Evolutionary conservation across 2,797 vertebrate genomes (phyloP).

Genomic region (Enteromius treurensis): DNA sequence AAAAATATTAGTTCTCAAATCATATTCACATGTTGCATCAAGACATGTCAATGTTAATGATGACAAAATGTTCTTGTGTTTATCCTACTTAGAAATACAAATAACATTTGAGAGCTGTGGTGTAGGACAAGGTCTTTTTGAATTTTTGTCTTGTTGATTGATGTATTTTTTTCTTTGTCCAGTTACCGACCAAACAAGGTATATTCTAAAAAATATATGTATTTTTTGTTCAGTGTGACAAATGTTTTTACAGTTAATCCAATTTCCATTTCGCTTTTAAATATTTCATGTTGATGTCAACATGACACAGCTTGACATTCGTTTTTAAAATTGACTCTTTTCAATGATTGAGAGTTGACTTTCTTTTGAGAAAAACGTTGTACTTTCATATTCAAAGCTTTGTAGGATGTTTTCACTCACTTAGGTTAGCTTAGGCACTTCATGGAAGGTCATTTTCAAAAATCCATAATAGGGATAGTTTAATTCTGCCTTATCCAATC

Average conservation of each 20-base stretch:
- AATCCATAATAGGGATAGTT: too few species aligned
- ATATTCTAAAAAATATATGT: neutral
- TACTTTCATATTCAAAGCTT: too few species aligned
- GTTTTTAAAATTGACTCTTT: too few species aligned
- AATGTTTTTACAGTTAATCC: neutral
- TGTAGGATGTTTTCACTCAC: too few species aligned
- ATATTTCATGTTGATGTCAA: too few species aligned
- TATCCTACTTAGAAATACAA: neutral
- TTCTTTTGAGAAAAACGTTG: too few species aligned
- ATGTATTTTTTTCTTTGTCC: neutral
- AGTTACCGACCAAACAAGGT: neutral
- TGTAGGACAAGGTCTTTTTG: neutral
- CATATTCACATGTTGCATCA: neutral
- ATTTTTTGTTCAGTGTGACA: neutral
- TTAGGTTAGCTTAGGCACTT: too few species aligned
- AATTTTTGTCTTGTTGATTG: neutral
- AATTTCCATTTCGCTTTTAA: constrained; percentile 10
- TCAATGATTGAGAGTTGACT: too few species aligned
- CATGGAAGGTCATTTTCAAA: too few species aligned
- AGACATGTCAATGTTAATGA: neutral
- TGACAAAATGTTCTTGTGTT: neutral
- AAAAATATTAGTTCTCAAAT: neutral
- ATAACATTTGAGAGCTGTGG: neutral
- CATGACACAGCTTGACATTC: too few species aligned
- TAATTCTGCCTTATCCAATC: neutral